Conservation (phyloP, 2,888 invertebrate species). For the Pediacus dermestoides region DNA sequence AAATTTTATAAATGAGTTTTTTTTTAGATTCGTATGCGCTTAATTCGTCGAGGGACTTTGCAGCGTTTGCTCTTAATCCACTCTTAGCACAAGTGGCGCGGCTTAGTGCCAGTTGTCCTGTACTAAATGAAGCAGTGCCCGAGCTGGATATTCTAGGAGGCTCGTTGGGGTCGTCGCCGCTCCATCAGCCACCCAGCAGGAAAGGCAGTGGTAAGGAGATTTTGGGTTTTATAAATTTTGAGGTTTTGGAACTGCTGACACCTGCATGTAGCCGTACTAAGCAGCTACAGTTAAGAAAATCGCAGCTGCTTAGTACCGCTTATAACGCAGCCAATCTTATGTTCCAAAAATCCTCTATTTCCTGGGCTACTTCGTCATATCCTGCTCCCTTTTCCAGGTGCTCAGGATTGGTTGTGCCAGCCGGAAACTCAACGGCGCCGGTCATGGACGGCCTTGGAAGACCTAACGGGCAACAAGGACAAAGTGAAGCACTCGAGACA, state of each 20-base stretch:
- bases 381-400: conserved; percentile 32
- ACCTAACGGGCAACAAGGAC: conserved; percentile 56
- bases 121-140: conserved; percentile 56
- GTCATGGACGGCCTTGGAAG: conserved; percentile 86
- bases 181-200: conserved; percentile 55
- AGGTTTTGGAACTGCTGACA: no score
- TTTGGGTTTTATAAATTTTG: neutral
- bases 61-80: conserved; percentile 45
- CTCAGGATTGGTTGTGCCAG: conserved; percentile 49
- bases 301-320: no score
- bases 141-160: conserved; percentile 49
- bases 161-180: conserved; percentile 48
- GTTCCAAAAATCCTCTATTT: no score
- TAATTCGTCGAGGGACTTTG: conserved; percentile 41
- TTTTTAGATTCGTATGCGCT: conserved; percentile 27
- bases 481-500: conserved; percentile 53
- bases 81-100: conserved; percentile 51
- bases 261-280: no score
- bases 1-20: conserved; percentile 5
- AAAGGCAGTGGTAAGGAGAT: conserved; percentile 58
- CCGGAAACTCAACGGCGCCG: conserved; percentile 60
- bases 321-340: no score
- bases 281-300: no score
- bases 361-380: neutral
- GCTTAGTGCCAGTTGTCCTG: conserved; percentile 72